Conservation (phyloP, 2,797 vertebrate species). For the Clarias fuscus region DNA sequence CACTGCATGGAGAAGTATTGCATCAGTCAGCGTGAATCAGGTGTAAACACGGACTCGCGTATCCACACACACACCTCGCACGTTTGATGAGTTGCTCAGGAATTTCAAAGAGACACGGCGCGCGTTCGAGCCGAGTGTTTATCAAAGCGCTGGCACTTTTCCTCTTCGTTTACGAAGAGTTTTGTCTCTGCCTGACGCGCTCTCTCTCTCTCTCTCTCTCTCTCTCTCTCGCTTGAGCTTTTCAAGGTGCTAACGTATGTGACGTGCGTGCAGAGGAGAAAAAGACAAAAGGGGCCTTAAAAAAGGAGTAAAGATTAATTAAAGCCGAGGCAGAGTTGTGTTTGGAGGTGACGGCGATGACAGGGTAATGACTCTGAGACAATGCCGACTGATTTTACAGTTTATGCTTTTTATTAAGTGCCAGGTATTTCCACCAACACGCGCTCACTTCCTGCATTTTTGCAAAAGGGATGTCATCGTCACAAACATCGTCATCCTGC, state of each 20-base stretch:
- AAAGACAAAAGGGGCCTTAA: slow-evolving; percentile 18
- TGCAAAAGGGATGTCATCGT: not conserved
- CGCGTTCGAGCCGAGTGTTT: slow-evolving; percentile 10
- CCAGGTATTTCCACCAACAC: slow-evolving; percentile 30
- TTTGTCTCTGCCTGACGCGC: slow-evolving; percentile 34
- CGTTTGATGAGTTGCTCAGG: slow-evolving; percentile 34
- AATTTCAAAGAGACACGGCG: not conserved
- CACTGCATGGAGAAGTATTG: not conserved
- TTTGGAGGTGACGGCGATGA: slow-evolving; percentile 51
- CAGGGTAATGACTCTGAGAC: slow-evolving; percentile 52
- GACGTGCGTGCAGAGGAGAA: not conserved
- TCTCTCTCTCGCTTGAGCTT: slow-evolving; percentile 40
- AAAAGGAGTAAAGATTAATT: slow-evolving; percentile 64
- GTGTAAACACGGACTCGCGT: slow-evolving; percentile 16
- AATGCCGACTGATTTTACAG: slow-evolving; percentile 60
- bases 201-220: slow-evolving; percentile 39
- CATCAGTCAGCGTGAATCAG: not conserved
- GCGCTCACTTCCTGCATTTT: slow-evolving; percentile 22
- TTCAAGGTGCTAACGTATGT: slow-evolving; percentile 57
- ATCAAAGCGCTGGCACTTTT: slow-evolving; percentile 20
- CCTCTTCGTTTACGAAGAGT: slow-evolving; percentile 23
- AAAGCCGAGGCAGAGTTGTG: slow-evolving; percentile 52
- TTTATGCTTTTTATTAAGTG: slow-evolving; percentile 56
- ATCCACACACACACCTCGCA: slow-evolving; percentile 5
- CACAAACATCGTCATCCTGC: not conserved